These are phyloP conservation scores for Seriola dumerili DNA, from an alignment of 2,113 vertebrate genomes.

Conservation along the genomic window DNA sequence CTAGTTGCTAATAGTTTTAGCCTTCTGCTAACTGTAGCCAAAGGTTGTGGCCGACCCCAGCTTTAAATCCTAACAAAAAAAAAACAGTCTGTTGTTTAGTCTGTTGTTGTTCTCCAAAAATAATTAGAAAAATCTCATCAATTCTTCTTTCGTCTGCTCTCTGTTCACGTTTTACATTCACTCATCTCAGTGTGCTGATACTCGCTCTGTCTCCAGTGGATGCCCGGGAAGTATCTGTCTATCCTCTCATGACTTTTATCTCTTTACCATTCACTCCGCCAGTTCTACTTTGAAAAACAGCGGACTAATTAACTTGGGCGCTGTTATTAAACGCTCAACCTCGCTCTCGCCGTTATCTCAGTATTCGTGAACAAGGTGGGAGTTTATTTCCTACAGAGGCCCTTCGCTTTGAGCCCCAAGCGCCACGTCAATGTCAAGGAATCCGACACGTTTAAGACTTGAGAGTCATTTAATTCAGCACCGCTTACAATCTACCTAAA, in stretches of 20 bases:
- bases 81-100: neutral
- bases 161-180: neutral
- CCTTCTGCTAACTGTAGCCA: no score
- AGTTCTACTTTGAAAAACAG: constrained; percentile 19
- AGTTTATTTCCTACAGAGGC: constrained; percentile 24
- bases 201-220: neutral
- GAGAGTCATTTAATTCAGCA: neutral
- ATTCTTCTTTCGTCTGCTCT: no score
- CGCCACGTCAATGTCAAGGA: constrained; percentile 1
- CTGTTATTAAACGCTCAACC: constrained; percentile 12
- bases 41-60: no score
- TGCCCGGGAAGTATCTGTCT: neutral
- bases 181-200: neutral
- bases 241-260: constrained; percentile 27
- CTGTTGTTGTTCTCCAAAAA: neutral
- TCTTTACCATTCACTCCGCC: constrained; percentile 14
- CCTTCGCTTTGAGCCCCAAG: neutral
- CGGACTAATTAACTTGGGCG: constrained; percentile 10
- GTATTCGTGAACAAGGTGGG: neutral
- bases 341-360: neutral
- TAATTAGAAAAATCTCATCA: neutral
- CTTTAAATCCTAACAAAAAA: no score
- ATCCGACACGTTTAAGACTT: neutral
- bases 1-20: no score
- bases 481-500: constrained; percentile 21